Evolutionary conservation across 2,113 vertebrate genomes (phyloP), one percentile per base, ranked within the genome.

Genomic region (Tragelaphus scriptus): DNA sequence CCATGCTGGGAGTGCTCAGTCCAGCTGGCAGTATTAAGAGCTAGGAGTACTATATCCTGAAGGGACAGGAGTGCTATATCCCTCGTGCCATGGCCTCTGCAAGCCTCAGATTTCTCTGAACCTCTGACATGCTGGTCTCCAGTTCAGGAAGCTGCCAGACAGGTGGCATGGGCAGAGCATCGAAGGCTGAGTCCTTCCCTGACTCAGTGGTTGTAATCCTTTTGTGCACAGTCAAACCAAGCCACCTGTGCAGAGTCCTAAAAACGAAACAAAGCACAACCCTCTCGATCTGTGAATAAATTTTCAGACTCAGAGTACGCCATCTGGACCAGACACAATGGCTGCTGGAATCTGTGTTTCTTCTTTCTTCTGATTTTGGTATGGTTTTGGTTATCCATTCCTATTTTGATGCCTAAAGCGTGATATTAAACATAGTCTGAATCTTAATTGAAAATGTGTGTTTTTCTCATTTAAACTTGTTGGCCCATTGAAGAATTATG

Each of bases 341-440:
- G 71, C 80, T 93, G 96, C 98, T 88, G 59, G 81, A 98, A 97
- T 96, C 49, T 95, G 2, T 58, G 80, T 75, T 97, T 98, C 61
- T 86, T 97, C 56, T 95, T 90, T 93, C 56, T 98, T 94, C 65
- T 30, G 53, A 59, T 56, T 96, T 94, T 98, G 36, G 91, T 85
- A 80, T 95, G 98, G 51, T 80, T 6, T 97, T 94, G 97, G 93
- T 98, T 77, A 98, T 81, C 11, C 85, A 96, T 94, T 98, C n/a
- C 44, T 93, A 59, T 94, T 98, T 91, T 95, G 95, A 98, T 97
- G 89, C 49, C 53, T 95, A 92, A 92, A 79, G 65, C 12, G 26
- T 95, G 97, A 90, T 93, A 56, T 61, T 91, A 68, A 86, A 51
- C 87, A 98, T 97, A 98, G 96, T 56, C 28, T 95, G 90, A 98